phyloP scores from a whole-genome alignment of 2,797 vertebrate species.

The Acrocephalus scirpaceus region DNA sequence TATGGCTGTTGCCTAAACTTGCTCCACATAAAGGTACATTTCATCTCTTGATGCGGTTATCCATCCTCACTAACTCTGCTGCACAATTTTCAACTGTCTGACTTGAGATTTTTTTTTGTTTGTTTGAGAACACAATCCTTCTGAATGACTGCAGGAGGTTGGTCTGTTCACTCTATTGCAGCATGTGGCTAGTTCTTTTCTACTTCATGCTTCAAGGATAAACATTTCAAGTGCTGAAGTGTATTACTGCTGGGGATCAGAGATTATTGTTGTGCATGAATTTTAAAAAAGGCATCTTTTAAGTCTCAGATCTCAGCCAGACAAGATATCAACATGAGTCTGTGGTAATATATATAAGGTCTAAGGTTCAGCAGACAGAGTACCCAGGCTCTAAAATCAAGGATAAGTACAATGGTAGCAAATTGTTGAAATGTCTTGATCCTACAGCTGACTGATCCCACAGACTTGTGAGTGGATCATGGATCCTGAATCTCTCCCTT shows the following conservation, averaged over 20 bases:
- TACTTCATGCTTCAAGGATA: neutral
- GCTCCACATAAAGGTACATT: neutral
- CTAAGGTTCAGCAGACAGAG: neutral
- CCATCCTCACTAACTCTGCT: neutral
- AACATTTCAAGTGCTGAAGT: neutral
- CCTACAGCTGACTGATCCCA: neutral
- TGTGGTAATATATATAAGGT: neutral
- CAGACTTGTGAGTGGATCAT: fast-evolving
- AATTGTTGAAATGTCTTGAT: neutral
- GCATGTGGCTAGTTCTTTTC: neutral
- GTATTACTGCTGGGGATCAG: neutral
- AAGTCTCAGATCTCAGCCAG: neutral
- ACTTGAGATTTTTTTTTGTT: neutral
- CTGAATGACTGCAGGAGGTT: neutral
- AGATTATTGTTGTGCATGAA: neutral
- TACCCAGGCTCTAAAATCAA: neutral
- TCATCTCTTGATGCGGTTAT: neutral
- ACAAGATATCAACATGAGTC: neutral
- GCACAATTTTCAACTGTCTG: neutral
- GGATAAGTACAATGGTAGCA: neutral
- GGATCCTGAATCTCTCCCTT: neutral
- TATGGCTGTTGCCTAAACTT: neutral
- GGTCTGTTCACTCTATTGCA: neutral
- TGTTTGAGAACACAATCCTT: neutral
- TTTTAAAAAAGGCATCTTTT: neutral